phyloP scores from a whole-genome alignment of 1,140 invertebrate genomes.

The Parasteatoda tepidariorum region DNA sequence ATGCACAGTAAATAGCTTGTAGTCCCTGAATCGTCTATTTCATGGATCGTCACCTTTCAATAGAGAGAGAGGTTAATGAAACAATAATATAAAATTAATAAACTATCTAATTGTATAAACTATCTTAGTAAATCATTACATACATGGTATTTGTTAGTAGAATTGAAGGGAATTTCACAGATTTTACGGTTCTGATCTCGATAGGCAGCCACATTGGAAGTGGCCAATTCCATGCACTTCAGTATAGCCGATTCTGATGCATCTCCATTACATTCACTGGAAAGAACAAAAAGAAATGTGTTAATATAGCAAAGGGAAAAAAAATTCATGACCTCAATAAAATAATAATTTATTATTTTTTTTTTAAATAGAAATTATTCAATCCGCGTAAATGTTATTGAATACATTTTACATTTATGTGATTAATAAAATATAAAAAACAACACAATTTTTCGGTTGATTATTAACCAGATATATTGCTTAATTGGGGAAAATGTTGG shows the following conservation, averaged over 20 bases:
- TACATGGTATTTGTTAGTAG: slow-evolving; percentile 73
- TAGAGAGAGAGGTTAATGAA: slow-evolving; percentile 68
- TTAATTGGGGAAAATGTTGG: too few relatives aligned
- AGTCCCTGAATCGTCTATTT: slow-evolving; percentile 62
- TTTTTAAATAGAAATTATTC: too few relatives aligned
- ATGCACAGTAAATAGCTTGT: slow-evolving; percentile 63
- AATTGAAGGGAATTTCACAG: slow-evolving; percentile 70
- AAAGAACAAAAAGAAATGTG: slow-evolving; percentile 68
- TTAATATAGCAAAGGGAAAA: too few relatives aligned
- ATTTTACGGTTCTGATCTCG: slow-evolving; percentile 65
- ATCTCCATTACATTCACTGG: slow-evolving; percentile 66
- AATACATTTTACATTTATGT: too few relatives aligned
- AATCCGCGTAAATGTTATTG: too few relatives aligned
- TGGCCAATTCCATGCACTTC: slow-evolving; percentile 67
- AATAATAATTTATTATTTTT: too few relatives aligned
- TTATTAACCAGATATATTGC: too few relatives aligned
- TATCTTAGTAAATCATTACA: slow-evolving; percentile 1
- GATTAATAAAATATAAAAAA: too few relatives aligned
- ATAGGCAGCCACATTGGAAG: slow-evolving; percentile 63
- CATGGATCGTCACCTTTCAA: slow-evolving; percentile 68
- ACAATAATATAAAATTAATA: not conserved
- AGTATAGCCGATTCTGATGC: slow-evolving; percentile 68
- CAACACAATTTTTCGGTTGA: too few relatives aligned
- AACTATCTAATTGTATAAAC: not conserved
- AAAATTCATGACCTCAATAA: too few relatives aligned